Conservation (phyloP, 1,140 invertebrate genomes). For the Diplogasteroides magnus region DNA sequence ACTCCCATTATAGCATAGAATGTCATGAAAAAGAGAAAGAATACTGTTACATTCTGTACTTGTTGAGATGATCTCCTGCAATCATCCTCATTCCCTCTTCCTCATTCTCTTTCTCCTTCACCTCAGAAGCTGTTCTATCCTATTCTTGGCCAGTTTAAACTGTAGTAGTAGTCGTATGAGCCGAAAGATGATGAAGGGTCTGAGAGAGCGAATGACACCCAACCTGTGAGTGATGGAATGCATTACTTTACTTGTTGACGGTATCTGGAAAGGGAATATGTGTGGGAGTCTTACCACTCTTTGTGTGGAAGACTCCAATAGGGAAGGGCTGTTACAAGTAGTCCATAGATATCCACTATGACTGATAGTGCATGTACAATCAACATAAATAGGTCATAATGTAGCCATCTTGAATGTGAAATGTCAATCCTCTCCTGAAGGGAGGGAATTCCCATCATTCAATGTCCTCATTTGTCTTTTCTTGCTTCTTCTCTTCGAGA, state of each 20-base stretch:
- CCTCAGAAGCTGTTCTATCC: constrained; percentile 99
- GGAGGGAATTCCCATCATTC: neutral
- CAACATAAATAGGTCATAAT: constrained; percentile 23
- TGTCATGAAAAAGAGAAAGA: constrained; percentile 99
- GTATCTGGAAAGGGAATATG: constrained; percentile 7
- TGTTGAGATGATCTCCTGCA: constrained; percentile 95
- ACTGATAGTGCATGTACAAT: constrained; percentile 23
- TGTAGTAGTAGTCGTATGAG: constrained; percentile 94
- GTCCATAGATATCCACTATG: constrained; percentile 31
- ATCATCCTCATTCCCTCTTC: constrained; percentile 2
- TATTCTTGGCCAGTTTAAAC: constrained; percentile 97
- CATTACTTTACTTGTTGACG: constrained; percentile 13
- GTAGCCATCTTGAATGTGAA: constrained; percentile 17
- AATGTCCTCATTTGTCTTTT: neutral
- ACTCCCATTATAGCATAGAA: constrained; percentile 92
- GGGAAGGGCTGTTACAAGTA: constrained; percentile 3
- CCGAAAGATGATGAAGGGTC: constrained; percentile 93
- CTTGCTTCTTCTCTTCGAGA: neutral
- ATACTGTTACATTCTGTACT: constrained; percentile 98
- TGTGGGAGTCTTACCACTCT: constrained; percentile 68
- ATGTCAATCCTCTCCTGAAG: constrained; percentile 4
- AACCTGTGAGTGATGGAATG: constrained; percentile 1
- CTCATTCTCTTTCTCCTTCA: constrained; percentile 61
- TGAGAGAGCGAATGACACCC: constrained; percentile 71
- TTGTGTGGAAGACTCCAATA: constrained; percentile 54